Evolutionary conservation across 2,113 vertebrate genomes (phyloP).

Genomic region (Hystrix brachyura): DNA sequence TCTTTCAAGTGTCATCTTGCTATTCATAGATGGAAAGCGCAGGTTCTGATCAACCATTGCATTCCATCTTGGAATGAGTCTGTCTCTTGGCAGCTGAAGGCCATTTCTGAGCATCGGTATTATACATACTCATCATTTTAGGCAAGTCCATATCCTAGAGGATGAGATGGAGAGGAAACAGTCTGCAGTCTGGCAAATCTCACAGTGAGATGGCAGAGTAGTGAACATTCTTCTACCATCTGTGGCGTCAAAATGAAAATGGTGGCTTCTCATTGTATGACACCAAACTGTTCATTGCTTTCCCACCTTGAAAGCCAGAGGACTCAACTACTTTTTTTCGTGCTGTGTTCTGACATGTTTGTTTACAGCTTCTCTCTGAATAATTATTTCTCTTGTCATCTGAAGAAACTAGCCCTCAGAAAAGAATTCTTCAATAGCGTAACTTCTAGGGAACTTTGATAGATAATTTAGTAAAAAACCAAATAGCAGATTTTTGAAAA

Average conservation of each 20-base stretch:
- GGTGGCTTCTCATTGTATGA: neutral
- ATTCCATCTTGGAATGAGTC: neutral
- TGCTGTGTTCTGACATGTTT: neutral
- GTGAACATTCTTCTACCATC: conserved; percentile 36
- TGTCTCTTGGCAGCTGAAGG: neutral
- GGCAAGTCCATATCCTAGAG: conserved; percentile 22
- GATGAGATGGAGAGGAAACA: conserved; percentile 45
- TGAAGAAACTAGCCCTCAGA: neutral
- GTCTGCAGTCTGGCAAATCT: conserved; percentile 51
- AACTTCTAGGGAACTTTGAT: neutral
- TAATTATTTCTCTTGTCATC: conserved; percentile 7
- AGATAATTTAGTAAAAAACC: neutral
- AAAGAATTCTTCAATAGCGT: conserved; percentile 12
- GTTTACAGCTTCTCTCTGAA: conserved; percentile 50
- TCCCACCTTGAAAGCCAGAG: conserved; percentile 41
- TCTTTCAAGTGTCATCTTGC: neutral
- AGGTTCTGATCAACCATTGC: neutral
- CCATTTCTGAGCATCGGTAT: neutral
- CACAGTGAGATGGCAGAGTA: conserved; percentile 40
- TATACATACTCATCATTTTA: conserved; percentile 38
- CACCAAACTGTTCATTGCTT: neutral
- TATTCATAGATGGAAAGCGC: neutral
- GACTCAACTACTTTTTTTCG: conserved; percentile 34
- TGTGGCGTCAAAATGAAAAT: conserved; percentile 51
- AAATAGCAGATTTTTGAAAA: neutral